Evolutionary conservation across 1,140 invertebrate species (phyloP), one percentile per base, ranked within the genome.

Genomic region (Druon quercuslanigerum): DNA sequence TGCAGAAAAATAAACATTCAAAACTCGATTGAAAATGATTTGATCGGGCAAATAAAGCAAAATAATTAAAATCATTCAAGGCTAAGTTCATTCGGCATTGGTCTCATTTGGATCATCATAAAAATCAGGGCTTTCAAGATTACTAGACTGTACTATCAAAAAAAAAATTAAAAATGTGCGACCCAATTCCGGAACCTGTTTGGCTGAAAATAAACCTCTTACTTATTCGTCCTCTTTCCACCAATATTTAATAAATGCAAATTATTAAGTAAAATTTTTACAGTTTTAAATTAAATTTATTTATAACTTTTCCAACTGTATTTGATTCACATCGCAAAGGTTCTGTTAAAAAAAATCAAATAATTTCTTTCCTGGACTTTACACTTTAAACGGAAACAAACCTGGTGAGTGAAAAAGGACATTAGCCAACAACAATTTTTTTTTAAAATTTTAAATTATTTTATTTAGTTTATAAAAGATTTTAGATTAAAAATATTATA

Each of bases 71-170:
- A 3, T 20, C 3, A 66, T 33, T 66, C 20, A 66, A 66, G 57
- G 57, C 57, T 20, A 66, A 66, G 57, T 66, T 66, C 25, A 66
- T 66, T 66, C 16, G 57, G 20, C 57, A 66, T 66, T 66, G 57
- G 40, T 66, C 57, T 40, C 57, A 66, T 33, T 66, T 25, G 56
- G 56, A 33, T 20, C 56, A 4, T 57, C 25, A 33, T 33, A 66
- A 33, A 3, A n/a, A 33, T 3, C 25, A 40, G 57, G 57, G 20
- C 25, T 66, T 66, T 66, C 57, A 66, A 25, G 20, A 66, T 20
- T 14, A 14, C 13, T 40, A 25, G 20, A 25, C 20, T 33, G 40
- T 33, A 12, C 3, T 14, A n/a, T n/a, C n/a, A n/a, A n/a, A n/a
- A n/a, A 66, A 66, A 66, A 66, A 12, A 66, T 40, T 13, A 25